Evolutionary conservation across 2,797 vertebrate genomes (phyloP).

Genomic region (Melanotaenia nigrans): DNA sequence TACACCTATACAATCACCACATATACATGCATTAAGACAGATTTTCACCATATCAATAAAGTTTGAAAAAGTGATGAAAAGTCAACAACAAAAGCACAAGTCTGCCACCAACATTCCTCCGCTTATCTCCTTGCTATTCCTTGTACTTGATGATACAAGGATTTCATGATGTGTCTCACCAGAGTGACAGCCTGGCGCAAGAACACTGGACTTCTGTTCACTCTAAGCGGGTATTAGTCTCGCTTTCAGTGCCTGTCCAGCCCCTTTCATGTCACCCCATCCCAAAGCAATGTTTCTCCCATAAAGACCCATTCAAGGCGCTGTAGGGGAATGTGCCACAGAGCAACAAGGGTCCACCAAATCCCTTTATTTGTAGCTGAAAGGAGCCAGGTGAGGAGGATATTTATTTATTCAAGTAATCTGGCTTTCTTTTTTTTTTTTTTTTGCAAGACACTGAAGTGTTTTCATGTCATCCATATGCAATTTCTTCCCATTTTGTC

Average conservation of each 20-base stretch:
- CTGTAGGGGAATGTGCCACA: slow-evolving; percentile 72
- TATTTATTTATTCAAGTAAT: slow-evolving; percentile 57
- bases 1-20: slow-evolving; percentile 62
- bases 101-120: not conserved
- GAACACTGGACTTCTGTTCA: slow-evolving; percentile 74
- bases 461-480: slow-evolving; percentile 51
- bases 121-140: slow-evolving; percentile 50
- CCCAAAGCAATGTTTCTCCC: slow-evolving; percentile 73
- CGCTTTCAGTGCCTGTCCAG: slow-evolving; percentile 70
- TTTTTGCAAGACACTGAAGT: slow-evolving; percentile 44
- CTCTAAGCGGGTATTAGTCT: slow-evolving; percentile 74
- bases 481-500: slow-evolving; percentile 30
- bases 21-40: slow-evolving; percentile 8
- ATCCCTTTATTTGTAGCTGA: slow-evolving; percentile 69
- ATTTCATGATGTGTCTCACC: slow-evolving; percentile 46
- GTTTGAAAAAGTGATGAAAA: slow-evolving; percentile 59
- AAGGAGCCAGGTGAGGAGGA: slow-evolving; percentile 72
- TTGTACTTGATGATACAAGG: slow-evolving; percentile 56
- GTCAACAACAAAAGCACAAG: slow-evolving; percentile 3
- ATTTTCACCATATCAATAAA: slow-evolving; percentile 68
- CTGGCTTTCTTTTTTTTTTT: not conserved
- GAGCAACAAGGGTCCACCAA: slow-evolving; percentile 59
- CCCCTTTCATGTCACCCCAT: slow-evolving; percentile 79
- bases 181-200: slow-evolving; percentile 54
- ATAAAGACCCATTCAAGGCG: slow-evolving; percentile 78